Evolutionary conservation across 2,888 invertebrate species (phyloP), one percentile per base, ranked within the genome.

Genomic region (Scaeva pyrastri): DNA sequence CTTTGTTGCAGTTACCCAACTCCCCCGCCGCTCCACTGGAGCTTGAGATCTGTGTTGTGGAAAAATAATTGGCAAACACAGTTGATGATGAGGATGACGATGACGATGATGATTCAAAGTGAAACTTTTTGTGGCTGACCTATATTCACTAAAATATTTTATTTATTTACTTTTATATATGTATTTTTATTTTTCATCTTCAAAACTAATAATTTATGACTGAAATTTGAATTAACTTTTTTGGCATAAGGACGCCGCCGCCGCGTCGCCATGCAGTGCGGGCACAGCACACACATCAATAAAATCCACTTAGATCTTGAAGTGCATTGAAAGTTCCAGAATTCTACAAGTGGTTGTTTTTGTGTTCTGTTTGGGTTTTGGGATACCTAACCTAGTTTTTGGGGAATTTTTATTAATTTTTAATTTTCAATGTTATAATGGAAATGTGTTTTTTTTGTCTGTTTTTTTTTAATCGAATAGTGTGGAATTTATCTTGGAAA

Each of bases 281-380:
- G n/a, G n/a, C n/a, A n/a, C n/a, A n/a, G n/a, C 50, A 21, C 11
- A 39, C 4, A 21, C 16, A 41, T n/a, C n/a, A 31, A 71, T 43
- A 56, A n/a, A n/a, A 71, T 58, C 56, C 71, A 71, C 71, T 71
- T 71, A 31, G 52, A 10, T 19, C 14, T 55, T 31, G 55, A 45
- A 75, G 70, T 71, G 81, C 81, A 75, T 81, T 81, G 48, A 81
- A n/a, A 81, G 75, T 64, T 75, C 75, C 70, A 75, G 41, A 75
- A 64, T 48, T 78, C 78, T 21, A 78, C 83, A 83, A 83, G 83
- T 83, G 83, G 83, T 62, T 68, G 16, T 72, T 66, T 52, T 50
- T 50, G 19, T 2, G 66, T 52, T 41, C 26, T 66, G 77, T 77
- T 56, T 21, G 45, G 31, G 16, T 14, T 52, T 11, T 12, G 39